Evolutionary conservation across 2,888 invertebrate genomes (phyloP).

Genomic region (Cyaniris semiargus): DNA sequence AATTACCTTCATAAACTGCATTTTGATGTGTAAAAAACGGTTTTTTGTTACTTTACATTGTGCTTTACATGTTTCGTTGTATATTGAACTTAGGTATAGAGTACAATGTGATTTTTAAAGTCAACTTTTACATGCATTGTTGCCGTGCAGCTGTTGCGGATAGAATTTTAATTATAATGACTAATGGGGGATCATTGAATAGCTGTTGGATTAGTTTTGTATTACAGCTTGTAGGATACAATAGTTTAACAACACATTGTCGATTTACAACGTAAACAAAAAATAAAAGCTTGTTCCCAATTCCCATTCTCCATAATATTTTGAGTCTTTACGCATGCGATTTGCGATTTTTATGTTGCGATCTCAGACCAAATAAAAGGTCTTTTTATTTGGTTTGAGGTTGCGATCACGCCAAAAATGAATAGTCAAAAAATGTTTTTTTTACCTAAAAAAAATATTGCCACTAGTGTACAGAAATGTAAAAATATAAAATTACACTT

Average conservation of each 20-base stretch:
- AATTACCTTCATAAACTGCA: background rate
- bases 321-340: background rate
- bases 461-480: too few species aligned
- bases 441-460: too few species aligned
- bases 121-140: background rate
- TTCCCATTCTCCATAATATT: background rate
- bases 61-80: background rate
- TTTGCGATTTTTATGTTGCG: too few species aligned
- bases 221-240: background rate
- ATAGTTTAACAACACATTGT: background rate
- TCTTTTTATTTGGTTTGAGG: too few species aligned
- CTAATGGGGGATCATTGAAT: slow-evolving; percentile 6
- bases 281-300: too few species aligned
- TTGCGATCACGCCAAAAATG: too few species aligned
- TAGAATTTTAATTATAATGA: slow-evolving; percentile 15
- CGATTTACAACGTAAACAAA: too few species aligned
- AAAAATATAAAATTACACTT: too few species aligned
- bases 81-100: background rate
- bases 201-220: background rate
- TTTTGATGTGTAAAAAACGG: background rate
- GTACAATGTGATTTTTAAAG: slow-evolving; percentile 2
- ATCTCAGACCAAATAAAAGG: too few species aligned
- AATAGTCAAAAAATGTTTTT: too few species aligned
- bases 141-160: slow-evolving; percentile 11
- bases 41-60: background rate